Conservation (phyloP, 2,888 invertebrate genomes). For the Crioceris asparagi region DNA sequence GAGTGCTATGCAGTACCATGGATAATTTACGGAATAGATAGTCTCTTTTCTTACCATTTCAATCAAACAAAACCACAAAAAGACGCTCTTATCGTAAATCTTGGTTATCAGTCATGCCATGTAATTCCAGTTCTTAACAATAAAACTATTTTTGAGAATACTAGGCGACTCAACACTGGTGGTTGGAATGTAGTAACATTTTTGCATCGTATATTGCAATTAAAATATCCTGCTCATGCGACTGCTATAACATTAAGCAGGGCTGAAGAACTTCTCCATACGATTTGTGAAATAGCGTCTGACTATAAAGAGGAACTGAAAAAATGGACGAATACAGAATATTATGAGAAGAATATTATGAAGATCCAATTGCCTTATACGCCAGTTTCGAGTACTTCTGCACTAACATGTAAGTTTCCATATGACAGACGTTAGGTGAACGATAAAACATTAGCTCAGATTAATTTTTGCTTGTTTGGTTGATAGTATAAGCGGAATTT, state of each 20-base stretch:
- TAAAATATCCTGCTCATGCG: conserved; percentile 88
- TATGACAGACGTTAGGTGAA: not conserved
- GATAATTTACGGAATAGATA: conserved; percentile 79
- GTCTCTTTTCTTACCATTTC: conserved; percentile 58
- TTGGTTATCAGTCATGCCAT: conserved; percentile 84
- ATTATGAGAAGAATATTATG: conserved; percentile 71
- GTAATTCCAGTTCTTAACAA: conserved; percentile 73
- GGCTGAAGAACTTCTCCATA: conserved; percentile 76
- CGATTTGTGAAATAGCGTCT: conserved; percentile 65
- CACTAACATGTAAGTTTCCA: conserved; percentile 46
- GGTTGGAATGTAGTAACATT: conserved; percentile 79
- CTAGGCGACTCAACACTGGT: conserved; percentile 72
- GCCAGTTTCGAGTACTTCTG: conserved; percentile 48
- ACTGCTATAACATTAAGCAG: conserved; percentile 78
- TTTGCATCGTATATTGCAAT: conserved; percentile 76
- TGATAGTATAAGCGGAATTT: no score
- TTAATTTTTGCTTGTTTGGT: no score
- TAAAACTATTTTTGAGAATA: conserved; percentile 54
- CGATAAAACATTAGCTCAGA: no score
- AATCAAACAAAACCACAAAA: conserved; percentile 46
- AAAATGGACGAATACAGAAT: conserved; percentile 72
- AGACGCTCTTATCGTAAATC: conserved; percentile 66
- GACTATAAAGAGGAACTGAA: conserved; percentile 71
- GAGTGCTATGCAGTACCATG: conserved; percentile 85
- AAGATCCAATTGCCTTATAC: conserved; percentile 80